These are phyloP conservation scores for Pangasianodon hypophthalmus DNA, from an alignment of 2,113 vertebrate species.

Conservation along the genomic window DNA sequence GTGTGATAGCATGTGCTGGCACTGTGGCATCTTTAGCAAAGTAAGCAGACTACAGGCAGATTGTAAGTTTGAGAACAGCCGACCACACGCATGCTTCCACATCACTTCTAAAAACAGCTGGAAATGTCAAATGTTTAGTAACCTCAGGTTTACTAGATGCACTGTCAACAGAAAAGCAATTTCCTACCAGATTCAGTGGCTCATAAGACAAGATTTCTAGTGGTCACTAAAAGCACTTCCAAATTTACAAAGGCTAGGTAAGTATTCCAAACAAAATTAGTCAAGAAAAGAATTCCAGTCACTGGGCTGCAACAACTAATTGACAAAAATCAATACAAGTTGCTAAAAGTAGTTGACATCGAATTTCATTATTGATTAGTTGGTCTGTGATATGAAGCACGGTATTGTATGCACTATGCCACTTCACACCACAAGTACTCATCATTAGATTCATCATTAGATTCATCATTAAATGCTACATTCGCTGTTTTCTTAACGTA, in stretches of 20 bases:
- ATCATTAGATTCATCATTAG: not conserved
- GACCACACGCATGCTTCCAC: slow-evolving; percentile 12
- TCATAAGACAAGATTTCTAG: not conserved
- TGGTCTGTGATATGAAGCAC: not conserved
- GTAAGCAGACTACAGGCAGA: not conserved
- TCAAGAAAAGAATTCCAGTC: not conserved
- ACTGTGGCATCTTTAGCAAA: not conserved
- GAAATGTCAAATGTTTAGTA: slow-evolving; percentile 28
- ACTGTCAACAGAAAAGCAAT: slow-evolving; percentile 33
- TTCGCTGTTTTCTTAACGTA: not conserved
- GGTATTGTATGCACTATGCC: not conserved
- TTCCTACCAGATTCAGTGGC: slow-evolving; percentile 8
- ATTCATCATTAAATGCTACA: not conserved
- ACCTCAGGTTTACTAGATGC: not conserved
- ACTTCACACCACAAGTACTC: not conserved
- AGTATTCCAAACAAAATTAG: not conserved
- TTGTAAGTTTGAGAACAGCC: not conserved
- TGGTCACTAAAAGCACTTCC: not conserved
- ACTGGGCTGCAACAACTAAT: not conserved
- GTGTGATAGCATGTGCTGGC: slow-evolving; percentile 41
- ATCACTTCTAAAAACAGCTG: slow-evolving; percentile 37
- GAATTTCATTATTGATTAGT: not conserved
- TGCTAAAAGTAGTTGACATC: not conserved
- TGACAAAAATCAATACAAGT: not conserved
- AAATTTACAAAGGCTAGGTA: not conserved